Conservation (phyloP, 2,888 invertebrate species). For the Apomyelois bistriatella region DNA sequence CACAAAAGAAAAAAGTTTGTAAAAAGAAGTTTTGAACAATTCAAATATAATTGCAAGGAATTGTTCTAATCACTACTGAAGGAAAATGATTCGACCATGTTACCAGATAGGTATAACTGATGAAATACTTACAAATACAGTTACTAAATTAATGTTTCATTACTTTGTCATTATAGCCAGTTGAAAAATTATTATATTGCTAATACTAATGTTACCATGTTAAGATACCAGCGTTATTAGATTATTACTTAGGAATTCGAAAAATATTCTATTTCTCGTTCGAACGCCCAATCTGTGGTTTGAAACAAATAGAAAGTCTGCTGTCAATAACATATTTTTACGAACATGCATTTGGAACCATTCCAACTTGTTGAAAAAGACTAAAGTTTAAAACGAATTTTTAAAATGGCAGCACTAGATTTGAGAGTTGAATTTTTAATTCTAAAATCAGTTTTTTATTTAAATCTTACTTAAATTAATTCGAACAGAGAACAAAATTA, state of each 20-base stretch:
- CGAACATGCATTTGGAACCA: conserved; percentile 20
- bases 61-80: no score
- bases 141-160: no score
- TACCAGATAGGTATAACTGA: no score
- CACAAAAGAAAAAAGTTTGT: no score
- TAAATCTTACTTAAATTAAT: no score
- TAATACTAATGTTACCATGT: conserved; percentile 5
- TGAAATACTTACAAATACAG: no score
- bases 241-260: no score
- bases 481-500: no score
- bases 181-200: not conserved
- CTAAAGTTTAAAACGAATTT: not conserved
- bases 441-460: no score
- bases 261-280: not conserved
- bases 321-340: conserved; percentile 9
- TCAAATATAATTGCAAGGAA: no score
- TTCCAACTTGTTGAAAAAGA: conserved; percentile 26
- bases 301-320: not conserved
- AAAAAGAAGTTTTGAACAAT: no score
- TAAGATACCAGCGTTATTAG: not conserved
- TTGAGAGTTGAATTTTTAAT: not conserved
- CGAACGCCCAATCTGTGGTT: not conserved
- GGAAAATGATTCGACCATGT: no score
- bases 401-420: not conserved
- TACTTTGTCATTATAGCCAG: not conserved